A percentile compares a stretch with the other conserved stretches of the same genome.
Conservation (phyloP, 2,797 vertebrate species). For the Acridotheres tristis region DNA sequence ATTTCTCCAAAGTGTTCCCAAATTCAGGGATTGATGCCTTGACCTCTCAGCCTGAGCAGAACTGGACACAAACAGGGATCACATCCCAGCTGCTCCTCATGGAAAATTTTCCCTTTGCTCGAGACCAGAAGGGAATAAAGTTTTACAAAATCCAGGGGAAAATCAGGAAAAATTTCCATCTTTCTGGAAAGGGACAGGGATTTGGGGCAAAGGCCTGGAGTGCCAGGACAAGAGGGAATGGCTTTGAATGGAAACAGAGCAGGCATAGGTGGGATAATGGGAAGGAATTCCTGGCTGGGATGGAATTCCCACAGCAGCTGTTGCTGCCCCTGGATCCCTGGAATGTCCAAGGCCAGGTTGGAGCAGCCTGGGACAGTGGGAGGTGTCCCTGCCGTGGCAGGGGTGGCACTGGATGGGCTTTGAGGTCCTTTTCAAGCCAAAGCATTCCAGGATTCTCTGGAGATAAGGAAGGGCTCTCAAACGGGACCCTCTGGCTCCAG, state of each 20-base stretch:
- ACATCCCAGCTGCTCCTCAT: accelerated
- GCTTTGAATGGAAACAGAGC: background rate
- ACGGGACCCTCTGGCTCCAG: background rate
- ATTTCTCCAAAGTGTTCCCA: background rate
- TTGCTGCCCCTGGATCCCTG: background rate
- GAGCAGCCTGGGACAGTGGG: background rate
- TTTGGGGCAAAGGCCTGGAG: background rate
- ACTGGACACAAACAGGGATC: accelerated
- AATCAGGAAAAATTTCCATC: accelerated
- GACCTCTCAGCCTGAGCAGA: accelerated
- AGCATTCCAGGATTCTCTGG: background rate
- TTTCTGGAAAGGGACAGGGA: background rate
- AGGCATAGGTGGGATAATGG: background rate
- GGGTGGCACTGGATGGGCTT: background rate
- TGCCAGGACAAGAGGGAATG: too few species aligned
- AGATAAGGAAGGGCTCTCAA: background rate
- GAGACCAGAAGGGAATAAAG: accelerated
- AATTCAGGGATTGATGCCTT: background rate
- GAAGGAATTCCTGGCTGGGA: background rate
- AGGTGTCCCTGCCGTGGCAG: background rate
- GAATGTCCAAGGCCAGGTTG: background rate
- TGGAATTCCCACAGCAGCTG: background rate
- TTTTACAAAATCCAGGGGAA: background rate
- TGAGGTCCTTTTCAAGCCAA: background rate
- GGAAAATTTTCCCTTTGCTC: too few species aligned